Evolutionary conservation across 2,888 invertebrate species (phyloP), one percentile per base, ranked within the genome.

Genomic region (Leptothorax acervorum): DNA sequence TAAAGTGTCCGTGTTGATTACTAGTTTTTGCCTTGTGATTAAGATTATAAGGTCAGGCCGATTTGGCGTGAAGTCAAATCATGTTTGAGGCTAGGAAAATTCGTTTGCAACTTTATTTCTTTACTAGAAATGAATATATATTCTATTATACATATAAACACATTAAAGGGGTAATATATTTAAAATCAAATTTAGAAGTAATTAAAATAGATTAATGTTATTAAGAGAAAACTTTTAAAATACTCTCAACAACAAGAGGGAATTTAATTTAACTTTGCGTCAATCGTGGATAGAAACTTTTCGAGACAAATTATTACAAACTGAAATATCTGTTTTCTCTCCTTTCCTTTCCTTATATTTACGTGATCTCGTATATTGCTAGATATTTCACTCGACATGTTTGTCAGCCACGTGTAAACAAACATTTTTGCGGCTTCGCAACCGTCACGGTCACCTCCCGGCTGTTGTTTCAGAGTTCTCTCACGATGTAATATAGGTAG

Each of bases 361-460:
- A 48, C 23, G 63, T n/a, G 31, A 48, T 75, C 35, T 48, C 35
- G 65, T 75, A 65, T 48, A 65, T 11, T 57, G 23, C 42, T 18
- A 65, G 35, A 75, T 60, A 75, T 48, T 65, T 48, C 5, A n/a
- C n/a, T 73, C 39, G 23, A 55, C 35, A 6, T n/a, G 42, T 48
- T 45, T 12, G 63, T 48, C 74, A 35, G 65, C 15, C 35, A 48
- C 9, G 48, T 62, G 63, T 75, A 75, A 75, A 75, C 35, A 75
- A 35, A 35, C 65, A 65, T 65, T 75, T 75, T 63, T 75, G 35
- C 15, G 65, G 65, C 35, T 65, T 75, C 31, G 31, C 31, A 15
- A 74, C 12, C n/a, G 63, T 75, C 35, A 48, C 48, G 75, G 75
- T 75, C 75, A 75, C 23, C 48, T 65, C 15, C 12, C 23, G 23